These are phyloP conservation scores for Lymantria dispar DNA, from an alignment of 2,888 invertebrate genomes.

Conservation along the genomic window DNA sequence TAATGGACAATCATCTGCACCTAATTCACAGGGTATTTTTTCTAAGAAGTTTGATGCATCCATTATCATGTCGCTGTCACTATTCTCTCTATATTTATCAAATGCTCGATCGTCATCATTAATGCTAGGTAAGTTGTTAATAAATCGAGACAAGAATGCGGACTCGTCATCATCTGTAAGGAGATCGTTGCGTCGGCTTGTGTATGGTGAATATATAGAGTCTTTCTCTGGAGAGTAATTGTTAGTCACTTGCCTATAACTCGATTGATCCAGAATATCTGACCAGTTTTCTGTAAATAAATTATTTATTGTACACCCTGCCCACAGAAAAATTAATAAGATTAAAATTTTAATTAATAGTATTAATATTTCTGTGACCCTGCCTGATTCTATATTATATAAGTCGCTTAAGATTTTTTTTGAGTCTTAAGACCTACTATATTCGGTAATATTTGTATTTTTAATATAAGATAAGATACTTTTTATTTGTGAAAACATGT, in stretches of 20 bases:
- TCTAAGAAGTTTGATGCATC: slow-evolving; percentile 76
- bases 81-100: slow-evolving; percentile 64
- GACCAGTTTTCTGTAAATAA: slow-evolving; percentile 73
- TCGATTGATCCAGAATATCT: slow-evolving; percentile 72
- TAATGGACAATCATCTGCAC: slow-evolving; percentile 81
- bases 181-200: slow-evolving; percentile 56
- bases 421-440: too few relatives aligned
- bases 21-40: slow-evolving; percentile 84
- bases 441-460: too few relatives aligned
- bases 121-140: slow-evolving; percentile 65
- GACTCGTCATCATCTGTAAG: slow-evolving; percentile 63
- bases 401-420: too few relatives aligned
- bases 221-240: slow-evolving; percentile 73
- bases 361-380: too few relatives aligned
- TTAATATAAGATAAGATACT: too few relatives aligned
- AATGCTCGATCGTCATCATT: slow-evolving; percentile 64
- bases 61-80: slow-evolving; percentile 71
- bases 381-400: too few relatives aligned
- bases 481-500: too few relatives aligned
- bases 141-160: slow-evolving; percentile 61
- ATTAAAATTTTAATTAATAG: too few relatives aligned
- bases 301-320: too few relatives aligned
- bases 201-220: slow-evolving; percentile 59
- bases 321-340: too few relatives aligned
- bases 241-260: slow-evolving; percentile 59